phyloP scores from a whole-genome alignment of 2,797 vertebrate species.

The Microcaecilia unicolor region DNA sequence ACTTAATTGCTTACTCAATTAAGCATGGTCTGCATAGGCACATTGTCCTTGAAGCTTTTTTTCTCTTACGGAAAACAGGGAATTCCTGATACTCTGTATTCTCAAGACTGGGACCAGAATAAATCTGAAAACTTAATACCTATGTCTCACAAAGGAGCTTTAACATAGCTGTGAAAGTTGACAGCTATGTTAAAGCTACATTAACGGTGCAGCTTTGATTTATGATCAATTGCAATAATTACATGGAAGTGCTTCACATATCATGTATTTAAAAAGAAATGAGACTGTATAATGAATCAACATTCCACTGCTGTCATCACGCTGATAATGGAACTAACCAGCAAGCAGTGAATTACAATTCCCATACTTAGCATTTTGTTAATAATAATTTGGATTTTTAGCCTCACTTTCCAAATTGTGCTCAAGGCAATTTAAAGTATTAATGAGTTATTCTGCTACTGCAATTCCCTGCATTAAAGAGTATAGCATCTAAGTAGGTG shows the following conservation, averaged over 20 bases:
- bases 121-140: conserved; percentile 9
- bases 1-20: neutral
- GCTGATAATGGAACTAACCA: conserved; percentile 37
- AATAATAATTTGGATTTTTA: too few relatives aligned
- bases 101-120: conserved; percentile 1
- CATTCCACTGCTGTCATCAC: conserved; percentile 32
- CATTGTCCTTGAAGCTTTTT: neutral
- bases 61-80: neutral
- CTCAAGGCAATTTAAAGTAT: too few relatives aligned
- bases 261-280: conserved; percentile 28
- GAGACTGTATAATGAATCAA: conserved; percentile 42
- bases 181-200: neutral
- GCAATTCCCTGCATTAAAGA: too few relatives aligned
- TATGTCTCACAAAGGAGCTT: neutral
- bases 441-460: too few relatives aligned
- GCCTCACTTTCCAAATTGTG: too few relatives aligned
- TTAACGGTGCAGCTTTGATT: conserved; percentile 6
- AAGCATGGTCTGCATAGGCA: too few relatives aligned
- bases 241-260: conserved; percentile 28
- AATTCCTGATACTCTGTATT: neutral
- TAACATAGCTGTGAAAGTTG: conserved; percentile 11
- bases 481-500: too few relatives aligned
- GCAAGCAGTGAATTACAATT: conserved; percentile 55
- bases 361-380: conserved; percentile 52
- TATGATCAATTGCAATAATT: conserved; percentile 45